Percentiles rank a stretch among this genome's conserved stretches.
phyloP scores from a whole-genome alignment of 2,797 vertebrate genomes.

The Pangasius krempfi region DNA sequence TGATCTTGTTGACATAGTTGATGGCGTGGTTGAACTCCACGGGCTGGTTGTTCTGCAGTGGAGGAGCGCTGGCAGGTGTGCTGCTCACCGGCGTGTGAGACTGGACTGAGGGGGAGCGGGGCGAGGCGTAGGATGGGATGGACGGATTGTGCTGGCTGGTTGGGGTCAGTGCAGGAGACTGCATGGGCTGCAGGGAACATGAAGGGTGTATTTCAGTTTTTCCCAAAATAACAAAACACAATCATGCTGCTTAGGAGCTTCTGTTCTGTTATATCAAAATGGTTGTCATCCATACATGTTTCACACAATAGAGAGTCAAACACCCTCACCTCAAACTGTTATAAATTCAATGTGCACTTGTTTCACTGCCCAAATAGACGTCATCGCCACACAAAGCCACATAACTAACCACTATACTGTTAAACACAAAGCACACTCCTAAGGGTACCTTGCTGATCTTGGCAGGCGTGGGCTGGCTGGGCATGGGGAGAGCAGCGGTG shows the following conservation, averaged over 20 bases:
- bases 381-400: no score
- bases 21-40: conserved; percentile 99
- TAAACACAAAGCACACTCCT: not conserved
- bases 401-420: not conserved
- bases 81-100: conserved; percentile 94
- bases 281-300: not conserved
- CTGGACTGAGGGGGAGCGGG: conserved; percentile 91
- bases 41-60: conserved; percentile 97
- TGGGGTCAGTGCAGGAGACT: conserved; percentile 91
- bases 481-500: conserved; percentile 79
- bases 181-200: conserved; percentile 78
- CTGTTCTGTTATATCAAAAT: not conserved
- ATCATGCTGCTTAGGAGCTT: not conserved
- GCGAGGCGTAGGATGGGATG: conserved; percentile 91
- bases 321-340: not conserved
- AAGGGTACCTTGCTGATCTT: conserved; percentile 92
- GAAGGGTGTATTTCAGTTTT: not conserved
- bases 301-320: not conserved
- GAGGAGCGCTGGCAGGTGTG: conserved; percentile 87
- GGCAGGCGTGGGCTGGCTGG: conserved; percentile 86
- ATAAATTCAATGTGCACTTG: not conserved
- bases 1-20: conserved; percentile 99
- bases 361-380: not conserved
- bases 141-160: conserved; percentile 93
- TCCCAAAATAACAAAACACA: not conserved